phyloP scores from a whole-genome alignment of 2,888 invertebrate genomes.

The Chelonus formosanus region DNA sequence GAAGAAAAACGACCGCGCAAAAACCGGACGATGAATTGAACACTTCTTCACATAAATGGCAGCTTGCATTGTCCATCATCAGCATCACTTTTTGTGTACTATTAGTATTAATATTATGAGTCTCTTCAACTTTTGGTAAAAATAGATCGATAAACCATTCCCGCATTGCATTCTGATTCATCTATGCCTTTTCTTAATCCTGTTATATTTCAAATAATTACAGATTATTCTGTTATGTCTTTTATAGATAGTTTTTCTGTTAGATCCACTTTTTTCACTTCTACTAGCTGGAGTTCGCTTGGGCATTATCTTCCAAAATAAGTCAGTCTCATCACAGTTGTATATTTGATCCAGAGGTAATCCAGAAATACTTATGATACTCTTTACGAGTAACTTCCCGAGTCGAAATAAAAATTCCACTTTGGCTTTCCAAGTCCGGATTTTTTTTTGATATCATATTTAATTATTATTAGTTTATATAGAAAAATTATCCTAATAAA shows the following conservation, averaged over 20 bases:
- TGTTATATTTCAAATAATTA: constrained; percentile 27
- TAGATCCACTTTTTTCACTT: constrained; percentile 40
- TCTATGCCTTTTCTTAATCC: constrained; percentile 23
- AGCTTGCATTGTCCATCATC: constrained; percentile 32
- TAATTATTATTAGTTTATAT: too few species aligned
- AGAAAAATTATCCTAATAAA: too few species aligned
- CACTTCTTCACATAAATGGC: constrained; percentile 23
- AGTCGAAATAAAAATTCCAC: too few species aligned
- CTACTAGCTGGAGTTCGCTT: constrained; percentile 31
- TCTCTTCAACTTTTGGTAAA: constrained; percentile 16
- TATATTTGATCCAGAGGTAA: constrained; percentile 37
- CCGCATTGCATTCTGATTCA: constrained; percentile 17
- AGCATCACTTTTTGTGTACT: constrained; percentile 24
- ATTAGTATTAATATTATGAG: background rate
- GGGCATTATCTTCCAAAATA: constrained; percentile 40
- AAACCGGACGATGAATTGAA: constrained; percentile 17
- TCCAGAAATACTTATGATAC: too few species aligned
- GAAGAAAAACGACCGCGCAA: constrained; percentile 25
- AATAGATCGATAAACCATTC: constrained; percentile 21
- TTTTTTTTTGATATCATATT: too few species aligned
- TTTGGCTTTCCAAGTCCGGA: too few species aligned
- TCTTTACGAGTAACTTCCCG: too few species aligned
- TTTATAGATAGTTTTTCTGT: constrained; percentile 44
- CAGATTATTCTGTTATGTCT: constrained; percentile 1
- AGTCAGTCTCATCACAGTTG: constrained; percentile 42